Conservation (phyloP, 2,888 invertebrate genomes). For the Drosophila nr. perissopoda region DNA sequence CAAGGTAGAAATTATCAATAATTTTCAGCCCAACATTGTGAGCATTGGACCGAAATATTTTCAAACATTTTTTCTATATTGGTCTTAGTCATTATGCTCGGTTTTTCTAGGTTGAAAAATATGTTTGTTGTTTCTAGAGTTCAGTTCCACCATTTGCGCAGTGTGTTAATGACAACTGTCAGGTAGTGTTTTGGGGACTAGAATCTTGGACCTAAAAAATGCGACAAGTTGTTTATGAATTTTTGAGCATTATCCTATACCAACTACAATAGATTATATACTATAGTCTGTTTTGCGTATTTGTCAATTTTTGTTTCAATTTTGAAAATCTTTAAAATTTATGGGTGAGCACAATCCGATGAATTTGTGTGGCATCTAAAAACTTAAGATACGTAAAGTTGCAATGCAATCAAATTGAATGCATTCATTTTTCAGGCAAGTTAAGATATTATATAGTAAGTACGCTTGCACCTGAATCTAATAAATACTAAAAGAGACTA, state of each 20-base stretch:
- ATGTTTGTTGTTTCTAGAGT: constrained; percentile 24
- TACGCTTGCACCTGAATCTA: constrained; percentile 12
- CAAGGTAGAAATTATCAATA: constrained; percentile 19
- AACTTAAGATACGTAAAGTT: background rate
- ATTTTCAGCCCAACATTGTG: constrained; percentile 29
- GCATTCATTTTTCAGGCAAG: constrained; percentile 4
- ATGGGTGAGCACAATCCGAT: constrained; percentile 17
- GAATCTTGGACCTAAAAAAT: constrained; percentile 40
- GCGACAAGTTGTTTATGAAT: constrained; percentile 55
- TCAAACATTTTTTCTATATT: constrained; percentile 36
- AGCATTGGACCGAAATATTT: constrained; percentile 33
- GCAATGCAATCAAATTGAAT: constrained; percentile 14
- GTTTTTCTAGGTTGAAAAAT: constrained; percentile 16
- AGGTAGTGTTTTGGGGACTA: constrained; percentile 40
- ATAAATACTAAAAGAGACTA: background rate
- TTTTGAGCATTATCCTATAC: constrained; percentile 24
- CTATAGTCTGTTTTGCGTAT: constrained; percentile 8
- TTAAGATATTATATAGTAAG: background rate
- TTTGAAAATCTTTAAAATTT: constrained; percentile 5
- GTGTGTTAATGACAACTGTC: constrained; percentile 75
- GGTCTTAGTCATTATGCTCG: constrained; percentile 55
- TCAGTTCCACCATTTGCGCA: constrained; percentile 60
- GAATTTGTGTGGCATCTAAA: constrained; percentile 11
- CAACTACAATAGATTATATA: constrained; percentile 3
- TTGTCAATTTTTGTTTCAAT: constrained; percentile 16